A percentile compares a stretch with the other conserved stretches of the same genome.
Evolutionary conservation across 2,797 vertebrate genomes (phyloP).

Genomic region (Tadarida brasiliensis): DNA sequence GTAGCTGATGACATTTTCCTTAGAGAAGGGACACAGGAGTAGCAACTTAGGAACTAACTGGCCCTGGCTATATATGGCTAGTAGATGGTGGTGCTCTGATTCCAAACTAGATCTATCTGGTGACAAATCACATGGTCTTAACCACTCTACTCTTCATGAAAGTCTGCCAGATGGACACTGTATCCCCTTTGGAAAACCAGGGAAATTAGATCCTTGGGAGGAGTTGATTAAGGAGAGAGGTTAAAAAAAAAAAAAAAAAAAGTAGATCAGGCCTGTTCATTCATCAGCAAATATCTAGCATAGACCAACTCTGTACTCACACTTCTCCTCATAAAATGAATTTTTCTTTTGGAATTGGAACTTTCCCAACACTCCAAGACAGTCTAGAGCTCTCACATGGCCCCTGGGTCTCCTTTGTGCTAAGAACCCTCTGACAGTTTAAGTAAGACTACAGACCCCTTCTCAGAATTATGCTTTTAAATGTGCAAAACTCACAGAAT

Average conservation of each 20-base stretch:
- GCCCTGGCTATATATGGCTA: too few relatives aligned
- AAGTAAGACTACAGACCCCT: background rate
- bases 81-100: too few relatives aligned
- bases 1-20: too few relatives aligned
- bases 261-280: background rate
- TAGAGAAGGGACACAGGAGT: background rate
- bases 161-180: background rate
- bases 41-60: background rate
- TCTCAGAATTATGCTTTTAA: background rate
- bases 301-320: background rate
- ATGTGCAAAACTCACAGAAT: background rate
- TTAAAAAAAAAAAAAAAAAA: background rate
- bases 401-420: background rate
- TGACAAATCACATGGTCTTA: background rate
- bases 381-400: background rate
- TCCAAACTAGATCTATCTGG: background rate
- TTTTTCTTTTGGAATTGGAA: too few relatives aligned
- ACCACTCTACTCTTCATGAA: background rate
- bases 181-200: background rate
- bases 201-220: background rate
- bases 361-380: background rate
- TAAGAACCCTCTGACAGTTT: background rate
- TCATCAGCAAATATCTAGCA: background rate
- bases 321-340: background rate
- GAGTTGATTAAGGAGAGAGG: background rate